phyloP scores from a whole-genome alignment of 2,797 vertebrate genomes.

The Adelosebastes latens region DNA sequence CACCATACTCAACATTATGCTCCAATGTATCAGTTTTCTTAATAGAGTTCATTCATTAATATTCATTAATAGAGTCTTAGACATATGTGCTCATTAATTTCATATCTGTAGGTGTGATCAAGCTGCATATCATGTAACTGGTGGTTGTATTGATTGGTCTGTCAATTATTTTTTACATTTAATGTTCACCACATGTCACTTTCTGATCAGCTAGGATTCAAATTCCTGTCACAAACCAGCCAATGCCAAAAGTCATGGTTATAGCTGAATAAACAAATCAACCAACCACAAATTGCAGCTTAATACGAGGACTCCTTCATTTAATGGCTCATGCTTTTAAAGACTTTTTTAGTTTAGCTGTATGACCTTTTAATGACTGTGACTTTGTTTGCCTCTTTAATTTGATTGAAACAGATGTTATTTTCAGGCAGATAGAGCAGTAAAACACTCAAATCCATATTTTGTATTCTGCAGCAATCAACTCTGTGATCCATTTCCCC shows the following conservation, averaged over 20 bases:
- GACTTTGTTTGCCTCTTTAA: slow-evolving; percentile 12
- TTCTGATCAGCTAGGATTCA: neutral
- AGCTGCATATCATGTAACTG: neutral
- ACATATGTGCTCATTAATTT: neutral
- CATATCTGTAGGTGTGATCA: neutral
- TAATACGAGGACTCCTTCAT: neutral
- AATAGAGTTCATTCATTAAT: too few relatives aligned
- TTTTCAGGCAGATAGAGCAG: slow-evolving; percentile 3
- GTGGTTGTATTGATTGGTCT: neutral
- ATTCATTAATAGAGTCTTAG: neutral
- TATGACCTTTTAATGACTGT: slow-evolving; percentile 7
- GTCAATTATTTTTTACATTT: neutral
- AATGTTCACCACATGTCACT: neutral
- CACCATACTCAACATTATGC: neutral
- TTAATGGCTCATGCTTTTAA: neutral
- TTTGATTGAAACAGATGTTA: slow-evolving; percentile 16
- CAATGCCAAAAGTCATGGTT: neutral
- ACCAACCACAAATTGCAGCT: neutral
- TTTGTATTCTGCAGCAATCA: slow-evolving; percentile 22
- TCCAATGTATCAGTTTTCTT: too few relatives aligned
- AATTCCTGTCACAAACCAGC: neutral
- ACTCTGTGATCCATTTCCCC: neutral
- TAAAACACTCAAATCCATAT: slow-evolving; percentile 6
- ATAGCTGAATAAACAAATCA: neutral
- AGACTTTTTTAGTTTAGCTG: neutral